Base-by-base conservation (phyloP, 2,888 invertebrate genomes). In the Xestia xanthographa region DNA sequence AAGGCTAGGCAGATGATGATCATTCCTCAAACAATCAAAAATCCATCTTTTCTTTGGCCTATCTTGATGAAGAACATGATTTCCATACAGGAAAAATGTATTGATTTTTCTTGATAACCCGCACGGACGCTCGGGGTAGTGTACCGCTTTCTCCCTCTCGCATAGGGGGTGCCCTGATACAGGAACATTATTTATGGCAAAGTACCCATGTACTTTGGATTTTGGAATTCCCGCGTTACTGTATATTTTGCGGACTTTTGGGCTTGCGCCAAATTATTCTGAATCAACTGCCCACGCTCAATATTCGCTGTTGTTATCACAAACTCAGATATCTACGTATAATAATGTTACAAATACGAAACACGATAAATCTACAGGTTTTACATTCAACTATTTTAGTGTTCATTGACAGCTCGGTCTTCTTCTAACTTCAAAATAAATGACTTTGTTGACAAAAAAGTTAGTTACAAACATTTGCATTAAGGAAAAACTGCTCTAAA, bases 241-340 rank as follows among this genome's bases (percentile, higher is more conserved):
- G 9, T 34, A 48, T 12, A 62, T 62, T 80, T 66, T 58, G 5
- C 9, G 68, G 77, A 58, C 5, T 66, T 56, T 81, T 83, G 83
- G 77, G 38, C 2, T 62, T 50, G 50, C 60, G 85, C 83, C 83
- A 83, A 82, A 77, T 82, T 56, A 77, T 82, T 77, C 41, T 20
- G 50, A 74, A 82, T 73, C 70, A 77, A 56, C 67, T 34, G 60
- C 82, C 85, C 77, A 83, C 83, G 65, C 48, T 26, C 48, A 66
- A 76, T 34, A 60, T 84, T 74, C 53, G n/a, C 56, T 66, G 65
- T 63, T 71, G 75, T 80, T 71, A 50, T 56, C 63, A 45, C 22
- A 5, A 53, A 69, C 66, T 65, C 65, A 2, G 5, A 38, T 67
- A 58, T 41, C 38, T 12, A 14, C 22, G 48, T 22, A 17, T 11